Conservation (phyloP, 2,797 vertebrate species). For the Rhinatrema bivittatum region DNA sequence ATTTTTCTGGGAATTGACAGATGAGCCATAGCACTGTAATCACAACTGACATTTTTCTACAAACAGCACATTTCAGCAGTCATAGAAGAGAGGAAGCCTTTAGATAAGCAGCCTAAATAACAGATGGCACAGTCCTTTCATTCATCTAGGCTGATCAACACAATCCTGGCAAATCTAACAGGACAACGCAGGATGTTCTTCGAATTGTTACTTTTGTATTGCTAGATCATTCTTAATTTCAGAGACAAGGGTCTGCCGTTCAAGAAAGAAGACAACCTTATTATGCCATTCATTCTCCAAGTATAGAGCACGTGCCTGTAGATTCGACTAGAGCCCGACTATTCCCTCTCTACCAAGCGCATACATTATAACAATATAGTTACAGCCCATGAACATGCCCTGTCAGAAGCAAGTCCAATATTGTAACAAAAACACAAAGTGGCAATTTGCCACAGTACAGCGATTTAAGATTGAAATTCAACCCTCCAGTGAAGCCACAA, state of each 20-base stretch:
- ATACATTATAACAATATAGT: slow-evolving; percentile 16
- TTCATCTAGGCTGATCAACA: no score
- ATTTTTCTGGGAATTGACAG: no score
- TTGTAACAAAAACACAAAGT: slow-evolving; percentile 18
- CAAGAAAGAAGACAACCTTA: neutral
- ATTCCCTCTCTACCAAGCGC: slow-evolving; percentile 3
- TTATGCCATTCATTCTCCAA: neutral
- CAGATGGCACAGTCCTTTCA: no score
- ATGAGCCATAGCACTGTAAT: no score
- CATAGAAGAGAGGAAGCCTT: no score
- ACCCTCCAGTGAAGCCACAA: slow-evolving; percentile 38
- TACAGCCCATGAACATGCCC: neutral
- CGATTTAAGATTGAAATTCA: slow-evolving; percentile 51
- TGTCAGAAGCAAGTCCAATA: slow-evolving; percentile 20
- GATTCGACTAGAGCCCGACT: neutral
- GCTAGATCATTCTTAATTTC: no score
- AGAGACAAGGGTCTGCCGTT: neutral
- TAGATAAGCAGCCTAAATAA: no score
- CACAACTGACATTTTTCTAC: no score
- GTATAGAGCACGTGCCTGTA: accelerated
- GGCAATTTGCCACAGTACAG: slow-evolving; percentile 31
- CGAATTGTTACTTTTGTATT: no score
- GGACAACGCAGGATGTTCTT: no score
- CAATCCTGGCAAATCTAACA: no score
- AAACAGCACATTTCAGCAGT: no score